Evolutionary conservation across 23 tunicate genomes (phyloP), one percentile per base, ranked within the genome.

Genomic region (Botrylloides violaceus): DNA sequence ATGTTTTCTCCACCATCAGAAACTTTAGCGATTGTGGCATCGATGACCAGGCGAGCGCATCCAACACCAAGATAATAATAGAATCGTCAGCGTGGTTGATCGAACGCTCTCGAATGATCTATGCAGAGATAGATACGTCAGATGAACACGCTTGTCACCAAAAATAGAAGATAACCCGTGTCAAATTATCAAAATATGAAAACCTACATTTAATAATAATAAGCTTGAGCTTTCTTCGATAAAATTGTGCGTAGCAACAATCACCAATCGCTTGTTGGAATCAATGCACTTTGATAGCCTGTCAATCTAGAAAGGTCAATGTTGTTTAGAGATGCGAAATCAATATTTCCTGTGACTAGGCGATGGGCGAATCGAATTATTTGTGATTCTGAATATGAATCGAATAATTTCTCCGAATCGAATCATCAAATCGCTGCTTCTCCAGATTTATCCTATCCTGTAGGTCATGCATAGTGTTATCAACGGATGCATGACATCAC

Each of bases 1-100:
- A 91, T 5, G 82, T 84, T 71, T 91, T 91, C 29, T 91, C 98
- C 30, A 58, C 70, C 82, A 84, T 62, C 59, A 91, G 29, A 28
- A 64, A 34, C 61, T 91, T 77, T 23, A 91, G 50, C 15, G 78
- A 20, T 7, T 70, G 63, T 0, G 98, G 98, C 82, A 91, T 76
- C 2, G 82, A 60, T 28, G 74, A 37, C 86, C 86, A 84, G 31
- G 83, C 71, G 34, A 91, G 57, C 0, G 82, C 70, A 36, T 83
- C 98, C 70, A 84, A 36, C 34, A 87, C 53, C 36, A 91, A 65
- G 24, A 76, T 50, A 1, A 91, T 49, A 23, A 91, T 82, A 4
- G 90, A 58, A 12, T 84, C 98, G 48, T 84, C 76, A 2, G 95
- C 68, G 50, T 73, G 72, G 26, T 37, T 39, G 2, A 22, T 27